A percentile compares a stretch with the other conserved stretches of the same genome.
phyloP scores from a whole-genome alignment of 2,888 invertebrate genomes.

The Sminthurinus aureus region DNA sequence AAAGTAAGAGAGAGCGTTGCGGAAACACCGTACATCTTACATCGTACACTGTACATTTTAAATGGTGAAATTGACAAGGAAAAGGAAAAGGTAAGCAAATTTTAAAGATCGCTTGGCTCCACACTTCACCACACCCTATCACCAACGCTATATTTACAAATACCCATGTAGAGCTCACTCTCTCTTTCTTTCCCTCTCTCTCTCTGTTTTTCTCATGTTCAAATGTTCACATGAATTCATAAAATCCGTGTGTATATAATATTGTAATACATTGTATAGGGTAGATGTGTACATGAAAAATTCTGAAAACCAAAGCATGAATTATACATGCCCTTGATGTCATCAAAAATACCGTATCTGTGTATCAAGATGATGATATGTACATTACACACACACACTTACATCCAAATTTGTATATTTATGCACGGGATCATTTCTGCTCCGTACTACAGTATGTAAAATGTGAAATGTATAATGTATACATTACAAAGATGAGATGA shows the following conservation, averaged over 20 bases:
- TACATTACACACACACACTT: neutral
- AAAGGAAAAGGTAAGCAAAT: neutral
- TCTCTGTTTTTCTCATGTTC: too few relatives aligned
- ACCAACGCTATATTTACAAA: neutral
- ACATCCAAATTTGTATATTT: neutral
- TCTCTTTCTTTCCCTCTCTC: too few relatives aligned
- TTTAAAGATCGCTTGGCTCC: neutral
- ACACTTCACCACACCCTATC: neutral
- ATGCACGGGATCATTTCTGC: too few relatives aligned
- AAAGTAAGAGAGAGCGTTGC: too few relatives aligned
- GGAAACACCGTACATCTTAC: too few relatives aligned
- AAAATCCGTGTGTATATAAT: too few relatives aligned
- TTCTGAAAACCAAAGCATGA: neutral
- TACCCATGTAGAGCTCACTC: too few relatives aligned
- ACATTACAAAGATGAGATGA: too few relatives aligned
- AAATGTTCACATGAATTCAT: neutral
- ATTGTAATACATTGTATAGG: too few relatives aligned
- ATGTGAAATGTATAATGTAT: too few relatives aligned
- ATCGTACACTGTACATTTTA: neutral
- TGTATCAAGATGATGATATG: neutral
- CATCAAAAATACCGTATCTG: neutral
- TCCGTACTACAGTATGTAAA: too few relatives aligned
- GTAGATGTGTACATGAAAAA: neutral
- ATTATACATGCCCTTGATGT: neutral
- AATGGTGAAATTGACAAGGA: too few relatives aligned